Evolutionary conservation across 2,888 invertebrate genomes (phyloP).

Genomic region (Branchipolynoe longqiensis): DNA sequence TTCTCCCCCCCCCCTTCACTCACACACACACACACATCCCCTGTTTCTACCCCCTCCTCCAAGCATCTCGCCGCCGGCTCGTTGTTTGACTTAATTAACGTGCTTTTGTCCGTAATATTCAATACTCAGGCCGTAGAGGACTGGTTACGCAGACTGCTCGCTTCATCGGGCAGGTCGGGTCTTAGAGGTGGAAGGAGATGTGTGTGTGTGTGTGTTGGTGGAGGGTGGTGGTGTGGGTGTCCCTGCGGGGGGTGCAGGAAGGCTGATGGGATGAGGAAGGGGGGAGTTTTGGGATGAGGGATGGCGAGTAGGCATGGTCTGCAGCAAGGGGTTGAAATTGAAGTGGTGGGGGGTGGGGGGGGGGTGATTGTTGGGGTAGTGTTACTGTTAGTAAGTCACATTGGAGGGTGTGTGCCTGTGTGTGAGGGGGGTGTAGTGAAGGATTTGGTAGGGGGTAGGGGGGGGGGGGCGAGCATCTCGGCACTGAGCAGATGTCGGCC

Average conservation of each 20-base stretch:
- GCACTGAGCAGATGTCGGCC: too few relatives aligned
- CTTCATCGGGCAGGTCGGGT: too few relatives aligned
- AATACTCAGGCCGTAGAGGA: constrained; percentile 15
- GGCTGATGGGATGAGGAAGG: background rate
- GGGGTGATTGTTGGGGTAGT: background rate
- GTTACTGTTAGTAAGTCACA: too few relatives aligned
- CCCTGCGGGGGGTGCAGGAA: background rate
- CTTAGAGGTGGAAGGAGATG: too few relatives aligned
- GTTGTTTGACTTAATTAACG: constrained; percentile 52
- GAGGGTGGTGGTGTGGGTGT: background rate
- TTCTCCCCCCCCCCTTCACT: too few relatives aligned
- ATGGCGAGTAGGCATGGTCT: background rate
- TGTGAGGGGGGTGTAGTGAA: background rate
- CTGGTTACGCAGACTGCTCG: too few relatives aligned
- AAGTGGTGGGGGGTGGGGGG: background rate
- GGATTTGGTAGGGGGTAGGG: too few relatives aligned
- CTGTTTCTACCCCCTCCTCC: background rate
- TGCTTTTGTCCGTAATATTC: constrained; percentile 53
- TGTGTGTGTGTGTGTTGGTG: background rate
- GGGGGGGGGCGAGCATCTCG: too few relatives aligned
- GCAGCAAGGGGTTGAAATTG: background rate
- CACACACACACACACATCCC: constrained; percentile 3
- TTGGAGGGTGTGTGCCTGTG: too few relatives aligned
- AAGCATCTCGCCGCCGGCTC: background rate
- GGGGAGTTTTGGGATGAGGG: background rate